Percentiles rank a stretch among this genome's conserved stretches.
These are phyloP conservation scores for Phoenicopterus ruber DNA, from an alignment of 2,113 vertebrate genomes.

Conservation along the genomic window DNA sequence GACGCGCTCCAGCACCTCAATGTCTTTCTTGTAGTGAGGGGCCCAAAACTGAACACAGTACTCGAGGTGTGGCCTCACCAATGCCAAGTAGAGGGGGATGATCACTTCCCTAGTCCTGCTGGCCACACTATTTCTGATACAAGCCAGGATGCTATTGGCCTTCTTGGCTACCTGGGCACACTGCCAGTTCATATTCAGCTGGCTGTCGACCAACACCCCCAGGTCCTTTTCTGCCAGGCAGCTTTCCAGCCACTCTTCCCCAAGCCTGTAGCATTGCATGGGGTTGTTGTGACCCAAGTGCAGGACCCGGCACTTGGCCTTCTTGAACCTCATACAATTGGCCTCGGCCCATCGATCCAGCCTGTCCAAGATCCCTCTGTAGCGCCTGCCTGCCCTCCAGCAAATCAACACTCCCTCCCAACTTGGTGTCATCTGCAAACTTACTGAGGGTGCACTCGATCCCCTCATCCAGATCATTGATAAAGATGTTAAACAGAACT, in stretches of 20 bases:
- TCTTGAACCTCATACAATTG: not conserved
- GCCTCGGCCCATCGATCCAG: not conserved
- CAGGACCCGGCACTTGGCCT: not conserved
- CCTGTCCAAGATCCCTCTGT: not conserved
- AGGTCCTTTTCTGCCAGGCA: not conserved
- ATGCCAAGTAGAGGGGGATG: rapidly evolving
- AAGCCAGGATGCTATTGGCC: not conserved
- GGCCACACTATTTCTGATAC: not conserved
- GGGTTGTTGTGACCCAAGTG: not conserved
- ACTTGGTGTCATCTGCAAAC: not conserved
- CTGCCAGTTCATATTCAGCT: not conserved
- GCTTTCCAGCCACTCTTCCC: not conserved
- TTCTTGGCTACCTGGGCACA: not conserved
- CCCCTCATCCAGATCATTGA: no score
- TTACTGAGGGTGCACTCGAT: not conserved
- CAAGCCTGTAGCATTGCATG: not conserved
- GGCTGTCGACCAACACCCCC: rapidly evolving
- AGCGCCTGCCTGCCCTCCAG: not conserved
- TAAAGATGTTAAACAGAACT: not conserved
- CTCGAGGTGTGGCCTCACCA: not conserved
- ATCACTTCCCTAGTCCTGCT: not conserved
- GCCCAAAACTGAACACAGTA: not conserved
- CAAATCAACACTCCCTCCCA: not conserved
- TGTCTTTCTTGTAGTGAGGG: not conserved
- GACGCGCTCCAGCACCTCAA: not conserved